phyloP scores from a whole-genome alignment of 2,888 invertebrate genomes.

The Noctuana brunneofusca region DNA sequence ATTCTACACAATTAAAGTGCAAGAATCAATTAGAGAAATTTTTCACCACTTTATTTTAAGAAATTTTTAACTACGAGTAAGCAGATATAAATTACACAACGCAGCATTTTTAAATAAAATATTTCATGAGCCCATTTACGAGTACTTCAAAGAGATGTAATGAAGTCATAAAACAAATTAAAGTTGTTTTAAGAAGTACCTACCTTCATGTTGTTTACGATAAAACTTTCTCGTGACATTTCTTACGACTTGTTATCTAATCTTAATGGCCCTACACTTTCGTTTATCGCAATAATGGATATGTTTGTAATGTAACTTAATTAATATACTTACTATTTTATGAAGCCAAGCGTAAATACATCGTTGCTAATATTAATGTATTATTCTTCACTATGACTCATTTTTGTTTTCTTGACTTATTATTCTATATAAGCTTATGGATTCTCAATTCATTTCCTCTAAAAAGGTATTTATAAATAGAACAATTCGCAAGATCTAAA shows the following conservation, averaged over 20 bases:
- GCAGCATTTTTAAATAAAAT: no score
- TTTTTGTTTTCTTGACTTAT: no score
- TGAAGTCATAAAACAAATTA: constrained; percentile 8
- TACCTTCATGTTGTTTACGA: constrained; percentile 18
- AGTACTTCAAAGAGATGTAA: background rate
- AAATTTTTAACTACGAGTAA: no score
- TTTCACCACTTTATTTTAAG: no score
- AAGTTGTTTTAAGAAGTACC: background rate
- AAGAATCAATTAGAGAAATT: no score
- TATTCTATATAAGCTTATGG: no score
- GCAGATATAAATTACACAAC: background rate
- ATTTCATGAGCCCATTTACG: no score
- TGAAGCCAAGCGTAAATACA: background rate
- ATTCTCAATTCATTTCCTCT: background rate
- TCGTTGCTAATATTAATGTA: no score
- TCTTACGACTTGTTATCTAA: constrained; percentile 24
- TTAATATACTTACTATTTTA: background rate
- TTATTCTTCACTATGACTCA: no score
- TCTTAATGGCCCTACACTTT: constrained; percentile 31
- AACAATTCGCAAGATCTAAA: background rate
- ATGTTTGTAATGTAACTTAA: constrained; percentile 15
- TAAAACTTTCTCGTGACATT: constrained; percentile 23
- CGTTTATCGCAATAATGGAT: constrained; percentile 16
- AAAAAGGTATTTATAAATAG: constrained; percentile 4
- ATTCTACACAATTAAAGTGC: no score